phyloP scores from a whole-genome alignment of 2,113 vertebrate species.

The Pelecanus crispus region DNA sequence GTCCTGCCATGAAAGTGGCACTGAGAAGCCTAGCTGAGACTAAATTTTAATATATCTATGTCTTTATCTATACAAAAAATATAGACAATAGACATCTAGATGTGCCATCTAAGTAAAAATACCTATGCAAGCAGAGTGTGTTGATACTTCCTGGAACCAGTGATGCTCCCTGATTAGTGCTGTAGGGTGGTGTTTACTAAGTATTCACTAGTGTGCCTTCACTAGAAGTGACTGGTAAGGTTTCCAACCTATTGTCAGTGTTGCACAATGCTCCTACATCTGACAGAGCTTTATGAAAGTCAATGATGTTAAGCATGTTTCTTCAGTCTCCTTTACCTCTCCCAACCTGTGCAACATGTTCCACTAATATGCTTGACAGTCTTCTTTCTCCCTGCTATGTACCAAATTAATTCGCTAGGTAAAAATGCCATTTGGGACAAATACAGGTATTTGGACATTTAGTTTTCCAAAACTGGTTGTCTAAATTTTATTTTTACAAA shows the following conservation, averaged over 20 bases:
- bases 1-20: background rate
- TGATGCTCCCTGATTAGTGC: background rate
- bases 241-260: background rate
- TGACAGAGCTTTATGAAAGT: background rate
- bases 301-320: background rate
- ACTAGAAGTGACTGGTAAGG: background rate
- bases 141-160: background rate
- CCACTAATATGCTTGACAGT: background rate
- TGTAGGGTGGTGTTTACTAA: background rate
- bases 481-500: background rate
- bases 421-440: background rate
- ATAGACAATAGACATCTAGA: background rate
- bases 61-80: background rate
- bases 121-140: background rate
- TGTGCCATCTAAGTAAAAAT: background rate
- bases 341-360: background rate
- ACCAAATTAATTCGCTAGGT: background rate
- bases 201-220: background rate
- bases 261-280: background rate
- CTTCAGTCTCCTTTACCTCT: background rate
- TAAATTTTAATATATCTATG: background rate
- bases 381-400: background rate
- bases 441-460: background rate
- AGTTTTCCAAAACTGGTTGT: background rate
- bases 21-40: background rate